A percentile compares a stretch with the other conserved stretches of the same genome.
phyloP scores from a whole-genome alignment of 2,113 vertebrate species.

The Raja brachyura region DNA sequence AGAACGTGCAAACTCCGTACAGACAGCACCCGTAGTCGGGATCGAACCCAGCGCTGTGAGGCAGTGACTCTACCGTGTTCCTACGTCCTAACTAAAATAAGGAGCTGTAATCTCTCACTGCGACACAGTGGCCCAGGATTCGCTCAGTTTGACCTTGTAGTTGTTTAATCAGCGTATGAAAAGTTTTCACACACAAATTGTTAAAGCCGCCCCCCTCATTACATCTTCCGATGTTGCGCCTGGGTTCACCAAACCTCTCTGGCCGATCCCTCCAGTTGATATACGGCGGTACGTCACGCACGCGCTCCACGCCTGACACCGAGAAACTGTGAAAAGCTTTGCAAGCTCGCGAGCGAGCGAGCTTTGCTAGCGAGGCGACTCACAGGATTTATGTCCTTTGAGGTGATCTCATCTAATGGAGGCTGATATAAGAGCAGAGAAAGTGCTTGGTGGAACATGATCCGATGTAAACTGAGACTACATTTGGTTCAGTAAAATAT shows the following conservation, averaged over 20 bases:
- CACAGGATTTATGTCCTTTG: neutral
- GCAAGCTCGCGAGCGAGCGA: neutral
- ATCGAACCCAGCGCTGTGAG: too few species aligned
- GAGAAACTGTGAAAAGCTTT: neutral
- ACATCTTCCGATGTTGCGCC: neutral
- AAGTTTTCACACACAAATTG: neutral
- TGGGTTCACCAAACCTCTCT: neutral
- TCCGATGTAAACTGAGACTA: neutral
- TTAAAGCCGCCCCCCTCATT: neutral
- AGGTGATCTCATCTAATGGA: conserved; percentile 13
- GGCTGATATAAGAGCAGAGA: neutral
- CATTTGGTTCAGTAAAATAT: neutral
- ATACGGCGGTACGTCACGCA: neutral
- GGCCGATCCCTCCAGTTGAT: neutral
- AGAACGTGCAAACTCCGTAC: too few species aligned
- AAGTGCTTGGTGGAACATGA: neutral
- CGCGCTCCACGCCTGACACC: neutral
- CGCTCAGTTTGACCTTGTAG: neutral
- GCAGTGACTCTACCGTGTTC: too few species aligned
- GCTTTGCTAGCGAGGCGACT: neutral
- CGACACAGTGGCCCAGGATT: neutral
- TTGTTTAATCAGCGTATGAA: neutral
- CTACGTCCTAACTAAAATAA: neutral
- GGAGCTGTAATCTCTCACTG: neutral
- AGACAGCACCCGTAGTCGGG: too few species aligned